Evolutionary conservation across 2,888 invertebrate genomes (phyloP), one percentile per base, ranked within the genome.

Genomic region (Sialis fuliginosa): DNA sequence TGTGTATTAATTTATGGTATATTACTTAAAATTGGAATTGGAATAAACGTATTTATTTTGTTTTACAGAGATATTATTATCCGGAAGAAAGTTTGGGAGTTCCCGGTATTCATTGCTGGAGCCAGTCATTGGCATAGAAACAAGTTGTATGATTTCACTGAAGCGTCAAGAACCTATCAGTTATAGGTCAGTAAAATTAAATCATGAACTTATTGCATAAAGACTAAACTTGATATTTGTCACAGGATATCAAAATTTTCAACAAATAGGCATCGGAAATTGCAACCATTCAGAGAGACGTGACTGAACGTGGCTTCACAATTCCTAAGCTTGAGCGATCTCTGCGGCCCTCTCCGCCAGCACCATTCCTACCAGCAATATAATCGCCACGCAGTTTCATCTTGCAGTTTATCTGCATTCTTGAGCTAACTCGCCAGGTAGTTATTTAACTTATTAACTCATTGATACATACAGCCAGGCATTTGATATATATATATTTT

Each of bases 241-340:
- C 70, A 59, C 69, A 86, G 87, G 82, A 85, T 82, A 77, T 83
- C 84, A 79, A 89, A 88, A 87, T 88, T 87, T 82, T 85, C 86
- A 77, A 87, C 90, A 78, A 90, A 89, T 79, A 89, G 89, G 77
- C 90, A 91, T 80, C 87, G 91, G 79, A 92, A 91, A 79, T 80
- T 90, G 72, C 85, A 89, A 75, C 89, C 90, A 67, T 86, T 90
- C 78, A 87, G 90, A 80, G 88, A 89, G 82, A 90, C 90, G 89
- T 90, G 90, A 90, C 84, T 84, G 79, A 67, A 67, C 68, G 22
- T 22, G 22, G 22, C 22, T 22, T 22, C 22, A 22, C 22, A 22
- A 22, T 22, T 22, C 22, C 22, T 22, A 22, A 22, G 67, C 66
- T 56, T 56, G 52, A 54, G 51, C 52, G 53, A 53, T 52, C 52